These are phyloP conservation scores for Melanotaenia parkinsoni DNA, from an alignment of 2,797 vertebrate genomes.

Conservation along the genomic window DNA sequence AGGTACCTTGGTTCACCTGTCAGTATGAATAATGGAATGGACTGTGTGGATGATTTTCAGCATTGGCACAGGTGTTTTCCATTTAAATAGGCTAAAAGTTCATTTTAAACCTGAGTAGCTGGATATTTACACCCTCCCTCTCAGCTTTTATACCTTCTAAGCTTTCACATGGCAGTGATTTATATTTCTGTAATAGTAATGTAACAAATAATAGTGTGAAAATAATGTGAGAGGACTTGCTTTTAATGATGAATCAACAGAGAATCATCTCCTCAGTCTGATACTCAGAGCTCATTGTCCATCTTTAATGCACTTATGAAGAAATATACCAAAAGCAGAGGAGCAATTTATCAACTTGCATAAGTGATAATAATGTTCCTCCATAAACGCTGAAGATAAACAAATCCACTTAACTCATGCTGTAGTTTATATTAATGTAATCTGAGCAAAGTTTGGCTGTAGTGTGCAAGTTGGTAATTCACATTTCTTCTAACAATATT, in stretches of 20 bases:
- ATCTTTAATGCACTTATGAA: not conserved
- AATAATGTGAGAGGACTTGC: not conserved
- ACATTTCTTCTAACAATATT: not conserved
- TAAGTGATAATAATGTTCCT: not conserved
- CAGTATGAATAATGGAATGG: slow-evolving; percentile 44
- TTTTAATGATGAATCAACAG: not conserved
- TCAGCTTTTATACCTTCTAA: not conserved
- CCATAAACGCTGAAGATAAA: not conserved
- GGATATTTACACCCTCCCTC: slow-evolving; percentile 1
- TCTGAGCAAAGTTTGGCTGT: slow-evolving; percentile 9
- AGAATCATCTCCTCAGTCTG: not conserved
- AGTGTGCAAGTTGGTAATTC: not conserved
- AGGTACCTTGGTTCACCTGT: slow-evolving; percentile 39
- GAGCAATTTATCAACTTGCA: not conserved
- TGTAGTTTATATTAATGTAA: slow-evolving; percentile 3
- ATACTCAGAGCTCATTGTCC: not conserved
- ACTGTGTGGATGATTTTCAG: slow-evolving; percentile 25
- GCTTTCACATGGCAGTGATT: not conserved
- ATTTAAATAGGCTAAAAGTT: slow-evolving; percentile 27
- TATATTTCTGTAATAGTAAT: not conserved
- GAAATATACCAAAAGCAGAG: not conserved
- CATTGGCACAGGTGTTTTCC: slow-evolving; percentile 30
- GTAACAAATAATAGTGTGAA: not conserved
- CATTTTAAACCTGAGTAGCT: slow-evolving; percentile 31
- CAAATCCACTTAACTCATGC: not conserved